Evolutionary conservation across 2,888 invertebrate species (phyloP).

Genomic region (Diploptera punctata): DNA sequence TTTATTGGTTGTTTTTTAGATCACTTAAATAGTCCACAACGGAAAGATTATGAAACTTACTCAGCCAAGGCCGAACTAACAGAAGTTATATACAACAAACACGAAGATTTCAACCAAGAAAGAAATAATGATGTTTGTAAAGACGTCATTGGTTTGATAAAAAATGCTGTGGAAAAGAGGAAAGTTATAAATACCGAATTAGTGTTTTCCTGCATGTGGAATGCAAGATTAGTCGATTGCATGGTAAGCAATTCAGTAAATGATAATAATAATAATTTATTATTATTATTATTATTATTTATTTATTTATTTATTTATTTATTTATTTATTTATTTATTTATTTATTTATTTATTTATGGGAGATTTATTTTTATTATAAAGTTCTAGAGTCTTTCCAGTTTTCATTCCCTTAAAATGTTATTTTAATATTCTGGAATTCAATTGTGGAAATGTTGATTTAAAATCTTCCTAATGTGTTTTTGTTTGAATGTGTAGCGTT

Average conservation of each 20-base stretch:
- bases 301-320: too few relatives aligned
- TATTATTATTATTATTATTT: too few relatives aligned
- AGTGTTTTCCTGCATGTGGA: slow-evolving; percentile 46
- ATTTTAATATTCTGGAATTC: too few relatives aligned
- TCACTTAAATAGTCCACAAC: slow-evolving; percentile 48
- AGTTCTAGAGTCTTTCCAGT: too few relatives aligned
- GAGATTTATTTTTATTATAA: too few relatives aligned
- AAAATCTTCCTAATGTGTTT: too few relatives aligned
- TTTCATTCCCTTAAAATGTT: too few relatives aligned
- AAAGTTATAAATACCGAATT: slow-evolving; percentile 48
- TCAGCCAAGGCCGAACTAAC: slow-evolving; percentile 49
- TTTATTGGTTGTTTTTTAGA: slow-evolving; percentile 50
- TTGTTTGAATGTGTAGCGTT: too few relatives aligned
- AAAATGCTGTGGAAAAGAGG: slow-evolving; percentile 46
- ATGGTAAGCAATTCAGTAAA: slow-evolving; percentile 51
- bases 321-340: too few relatives aligned
- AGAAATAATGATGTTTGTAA: slow-evolving; percentile 39
- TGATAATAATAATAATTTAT: too few relatives aligned
- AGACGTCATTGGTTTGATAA: slow-evolving; percentile 46
- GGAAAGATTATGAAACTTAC: slow-evolving; percentile 47
- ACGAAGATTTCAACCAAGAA: background rate
- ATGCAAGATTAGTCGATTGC: slow-evolving; percentile 47
- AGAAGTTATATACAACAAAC: slow-evolving; percentile 19
- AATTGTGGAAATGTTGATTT: too few relatives aligned
- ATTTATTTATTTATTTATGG: too few relatives aligned